Base-by-base conservation (phyloP, 2,113 vertebrate genomes). In the Centrocercus urophasianus region DNA sequence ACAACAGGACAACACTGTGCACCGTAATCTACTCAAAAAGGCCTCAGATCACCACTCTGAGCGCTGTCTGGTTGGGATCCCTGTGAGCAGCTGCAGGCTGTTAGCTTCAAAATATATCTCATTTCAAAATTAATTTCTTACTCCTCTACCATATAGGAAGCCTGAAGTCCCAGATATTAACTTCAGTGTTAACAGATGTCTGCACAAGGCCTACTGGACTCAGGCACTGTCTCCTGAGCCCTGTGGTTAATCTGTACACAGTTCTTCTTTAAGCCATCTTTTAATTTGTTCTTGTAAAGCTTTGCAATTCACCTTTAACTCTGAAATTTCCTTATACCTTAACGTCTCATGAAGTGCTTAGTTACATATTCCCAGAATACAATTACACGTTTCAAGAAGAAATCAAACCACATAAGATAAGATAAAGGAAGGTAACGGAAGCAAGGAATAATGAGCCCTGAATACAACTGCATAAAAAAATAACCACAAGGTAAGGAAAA, bases 291-390 rank as follows among this genome's bases (percentile, higher is more conserved):
- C 32, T 76, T 86, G 66, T 32, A 84, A 90, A 85, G 86, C 88
- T 93, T 90, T 95, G 95, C 74, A 87, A 34, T 90, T 72, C 48
- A 66, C 86, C 81, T 91, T 91, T 91, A 92, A 91, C 0, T 19
- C 78, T 73, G 77, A 94, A 86, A 80, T 18, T 13, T 54, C 66
- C 63, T 90, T 84, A 69, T 22, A 11, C 10, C n/a, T 88, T 75
- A 59, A 63, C 21, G 32, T 25, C 38, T 83, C 64, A 42, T 4
- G 16, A 71, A 32, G 21, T 43, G 15, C 42, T 86, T 48, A 61
- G 45, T 74, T 83, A 80, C 36, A 54, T 6, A 70, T 0, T 32
- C 6, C 10, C 25, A 70, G 34, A 14, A 81, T 90, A 86, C 5
- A 69, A 86, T 43, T 17, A 42, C 66, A 64, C 43, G 54, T 16